These are phyloP conservation scores for Nebria ingens DNA, from an alignment of 1,140 invertebrate genomes.

Conservation along the genomic window DNA sequence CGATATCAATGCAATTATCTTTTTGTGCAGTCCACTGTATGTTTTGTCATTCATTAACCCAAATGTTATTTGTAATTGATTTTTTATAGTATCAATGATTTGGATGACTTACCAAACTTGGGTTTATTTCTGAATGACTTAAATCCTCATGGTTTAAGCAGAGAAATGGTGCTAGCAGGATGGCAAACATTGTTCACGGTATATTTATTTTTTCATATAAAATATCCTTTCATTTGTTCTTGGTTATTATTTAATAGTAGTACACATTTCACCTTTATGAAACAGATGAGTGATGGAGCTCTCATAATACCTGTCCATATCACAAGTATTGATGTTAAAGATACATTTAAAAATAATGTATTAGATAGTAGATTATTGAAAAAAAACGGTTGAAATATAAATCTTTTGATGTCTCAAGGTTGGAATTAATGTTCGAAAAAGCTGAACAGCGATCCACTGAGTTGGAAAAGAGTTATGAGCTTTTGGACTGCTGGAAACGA, in stretches of 20 bases:
- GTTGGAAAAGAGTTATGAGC: conserved; percentile 55
- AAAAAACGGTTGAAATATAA: no score
- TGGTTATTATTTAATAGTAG: neutral
- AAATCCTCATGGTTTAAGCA: conserved; percentile 73
- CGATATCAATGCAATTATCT: conserved; percentile 68
- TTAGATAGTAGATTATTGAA: no score
- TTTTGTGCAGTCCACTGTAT: conserved; percentile 77
- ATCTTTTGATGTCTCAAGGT: conserved; percentile 31
- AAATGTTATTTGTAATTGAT: conserved; percentile 10
- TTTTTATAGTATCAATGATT: conserved; percentile 61
- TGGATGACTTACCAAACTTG: conserved; percentile 68
- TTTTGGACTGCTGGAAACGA: conserved; percentile 73
- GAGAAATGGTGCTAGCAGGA: conserved; percentile 73
- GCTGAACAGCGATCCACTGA: conserved; percentile 64
- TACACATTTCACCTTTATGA: neutral
- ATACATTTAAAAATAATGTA: no score
- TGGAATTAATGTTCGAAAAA: conserved; percentile 73
- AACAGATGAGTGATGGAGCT: neutral
- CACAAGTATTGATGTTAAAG: no score
- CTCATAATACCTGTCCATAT: neutral
- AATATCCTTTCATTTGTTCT: conserved; percentile 11
- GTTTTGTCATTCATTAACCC: conserved; percentile 27
- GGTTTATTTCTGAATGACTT: conserved; percentile 76
- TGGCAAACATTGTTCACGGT: conserved; percentile 80
- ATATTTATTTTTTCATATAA: conserved; percentile 23